These are phyloP conservation scores for Tromatobia lineatoria DNA, from an alignment of 2,888 invertebrate species.

Conservation along the genomic window DNA sequence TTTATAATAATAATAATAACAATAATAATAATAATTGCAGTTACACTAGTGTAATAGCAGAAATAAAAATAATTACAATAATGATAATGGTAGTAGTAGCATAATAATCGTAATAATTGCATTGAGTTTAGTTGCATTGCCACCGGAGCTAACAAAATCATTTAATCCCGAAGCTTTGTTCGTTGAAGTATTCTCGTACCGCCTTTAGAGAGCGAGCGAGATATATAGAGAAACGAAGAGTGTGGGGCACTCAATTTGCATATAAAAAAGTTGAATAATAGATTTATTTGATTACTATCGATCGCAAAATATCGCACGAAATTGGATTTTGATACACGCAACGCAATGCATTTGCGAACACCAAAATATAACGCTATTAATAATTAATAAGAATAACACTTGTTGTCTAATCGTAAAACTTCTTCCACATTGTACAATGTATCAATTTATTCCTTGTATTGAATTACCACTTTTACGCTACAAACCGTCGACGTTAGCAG, in stretches of 20 bases:
- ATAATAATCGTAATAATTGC: constrained; percentile 73
- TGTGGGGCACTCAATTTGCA: constrained; percentile 9
- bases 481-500: constrained; percentile 1
- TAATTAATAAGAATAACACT: background rate
- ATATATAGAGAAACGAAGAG: constrained; percentile 12
- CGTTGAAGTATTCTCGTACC: constrained; percentile 33
- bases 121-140: constrained; percentile 75
- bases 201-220: constrained; percentile 19
- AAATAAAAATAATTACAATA: constrained; percentile 60
- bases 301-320: constrained; percentile 39
- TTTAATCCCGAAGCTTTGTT: constrained; percentile 49
- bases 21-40: constrained; percentile 52
- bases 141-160: constrained; percentile 69
- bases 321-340: constrained; percentile 8
- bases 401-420: background rate
- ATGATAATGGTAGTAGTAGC: constrained; percentile 63
- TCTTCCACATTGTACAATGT: background rate
- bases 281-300: constrained; percentile 25
- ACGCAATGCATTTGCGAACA: background rate
- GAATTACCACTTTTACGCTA: background rate
- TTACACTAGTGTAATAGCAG: constrained; percentile 39
- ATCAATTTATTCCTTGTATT: background rate
- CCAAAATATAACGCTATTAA: constrained; percentile 24
- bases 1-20: constrained; percentile 48
- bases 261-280: constrained; percentile 8